These are phyloP conservation scores for Isurus oxyrinchus DNA, from an alignment of 2,113 vertebrate species.

Conservation along the genomic window DNA sequence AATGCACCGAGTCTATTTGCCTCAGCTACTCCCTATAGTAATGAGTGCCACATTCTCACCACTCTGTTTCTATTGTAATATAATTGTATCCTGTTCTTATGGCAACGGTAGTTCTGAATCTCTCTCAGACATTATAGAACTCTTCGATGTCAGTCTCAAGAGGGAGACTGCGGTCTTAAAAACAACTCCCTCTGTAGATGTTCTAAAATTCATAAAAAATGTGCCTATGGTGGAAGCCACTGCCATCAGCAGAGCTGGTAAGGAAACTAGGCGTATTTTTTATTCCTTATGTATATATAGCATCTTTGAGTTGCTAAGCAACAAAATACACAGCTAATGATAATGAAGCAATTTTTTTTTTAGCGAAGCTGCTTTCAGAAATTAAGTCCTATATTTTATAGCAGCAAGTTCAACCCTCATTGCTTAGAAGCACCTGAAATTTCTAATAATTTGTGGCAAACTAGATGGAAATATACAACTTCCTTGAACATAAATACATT, in stretches of 20 bases:
- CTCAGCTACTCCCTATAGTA: neutral
- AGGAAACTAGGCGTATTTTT: neutral
- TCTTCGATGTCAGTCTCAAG: neutral
- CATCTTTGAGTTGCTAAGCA: neutral
- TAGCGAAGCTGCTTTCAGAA: neutral
- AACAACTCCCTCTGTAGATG: neutral
- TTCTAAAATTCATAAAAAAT: neutral
- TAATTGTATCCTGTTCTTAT: neutral
- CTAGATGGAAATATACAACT: neutral
- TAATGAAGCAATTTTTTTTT: neutral
- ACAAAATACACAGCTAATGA: conserved; percentile 1
- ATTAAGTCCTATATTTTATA: neutral
- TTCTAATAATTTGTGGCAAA: conserved; percentile 3
- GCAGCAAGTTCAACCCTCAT: neutral
- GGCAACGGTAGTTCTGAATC: neutral
- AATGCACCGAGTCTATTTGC: neutral
- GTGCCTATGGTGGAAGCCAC: neutral
- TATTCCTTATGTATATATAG: neutral
- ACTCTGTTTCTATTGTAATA: neutral
- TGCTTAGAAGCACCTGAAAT: neutral
- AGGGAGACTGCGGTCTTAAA: neutral
- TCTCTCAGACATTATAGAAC: neutral
- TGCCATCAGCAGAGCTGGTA: neutral
- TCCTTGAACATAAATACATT: neutral
- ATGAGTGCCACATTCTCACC: neutral